Evolutionary conservation across 2,797 vertebrate genomes (phyloP).

Genomic region (Catamblyrhynchus diadema): DNA sequence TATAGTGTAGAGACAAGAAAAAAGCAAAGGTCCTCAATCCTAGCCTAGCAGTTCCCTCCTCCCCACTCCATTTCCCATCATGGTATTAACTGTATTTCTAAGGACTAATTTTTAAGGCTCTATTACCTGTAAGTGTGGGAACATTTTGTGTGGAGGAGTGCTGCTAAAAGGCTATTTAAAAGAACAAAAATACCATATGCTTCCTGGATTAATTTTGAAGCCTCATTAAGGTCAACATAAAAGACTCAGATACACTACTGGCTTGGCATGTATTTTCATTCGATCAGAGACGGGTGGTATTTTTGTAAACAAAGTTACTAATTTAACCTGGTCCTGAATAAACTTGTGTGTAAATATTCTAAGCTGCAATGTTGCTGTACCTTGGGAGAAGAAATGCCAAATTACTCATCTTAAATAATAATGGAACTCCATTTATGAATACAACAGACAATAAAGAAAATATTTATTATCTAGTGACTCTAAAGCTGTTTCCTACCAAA

Average conservation of each 20-base stretch:
- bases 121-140: conserved; percentile 67
- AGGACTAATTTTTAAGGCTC: conserved; percentile 14
- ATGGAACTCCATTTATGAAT: not conserved
- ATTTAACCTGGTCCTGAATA: conserved; percentile 69
- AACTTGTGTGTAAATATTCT: conserved; percentile 64
- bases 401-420: conserved; percentile 43
- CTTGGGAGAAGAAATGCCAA: conserved; percentile 43
- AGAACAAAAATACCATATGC: conserved; percentile 76
- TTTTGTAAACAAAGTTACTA: conserved; percentile 73
- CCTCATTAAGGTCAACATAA: conserved; percentile 73
- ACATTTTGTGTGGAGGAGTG: conserved; percentile 69
- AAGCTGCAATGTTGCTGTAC: conserved; percentile 32
- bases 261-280: conserved; percentile 67
- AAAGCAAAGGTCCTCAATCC: not conserved
- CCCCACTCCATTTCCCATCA: not conserved
- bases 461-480: not conserved
- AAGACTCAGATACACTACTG: conserved; percentile 67
- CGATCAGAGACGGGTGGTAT: conserved; percentile 60
- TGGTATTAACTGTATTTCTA: not conserved
- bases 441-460: not conserved
- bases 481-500: not conserved
- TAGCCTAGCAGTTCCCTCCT: not conserved
- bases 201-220: conserved; percentile 75
- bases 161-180: conserved; percentile 70
- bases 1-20: not conserved